Base-by-base conservation (phyloP, 2,113 vertebrate species). In the Sander lucioperca region DNA sequence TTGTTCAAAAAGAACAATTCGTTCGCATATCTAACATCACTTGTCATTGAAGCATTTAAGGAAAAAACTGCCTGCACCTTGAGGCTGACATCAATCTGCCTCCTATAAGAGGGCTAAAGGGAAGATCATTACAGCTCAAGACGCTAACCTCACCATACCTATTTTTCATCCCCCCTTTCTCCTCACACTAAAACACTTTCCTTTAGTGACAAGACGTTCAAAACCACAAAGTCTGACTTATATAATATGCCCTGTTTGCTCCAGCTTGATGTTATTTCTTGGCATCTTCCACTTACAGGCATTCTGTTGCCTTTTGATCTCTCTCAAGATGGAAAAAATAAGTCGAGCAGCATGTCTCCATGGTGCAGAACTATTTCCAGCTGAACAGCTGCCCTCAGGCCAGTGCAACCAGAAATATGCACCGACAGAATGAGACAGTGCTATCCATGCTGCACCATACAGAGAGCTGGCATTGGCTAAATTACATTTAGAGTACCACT, bases 321-420 rank as follows among this genome's bases (percentile, higher is more conserved):
- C 79, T 45, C 74, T 85, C 68, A 85, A 85, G 86, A 88, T 82
- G 75, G 86, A 86, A 75, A 88, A 82, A 88, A 78, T 59, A 75
- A 84, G 87, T 78, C 18, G 67, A 89, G 74, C 80, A n/a, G 88
- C 85, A 91, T 76, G 88, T 93, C 91, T 93, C 88, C 84, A 45
- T 88, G 90, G 85, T 89, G 84, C 90, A 91, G 90, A 92, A 93
- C 83, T 92, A 89, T 91, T 93, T 92, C 86, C 81, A 86, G 86
- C 85, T 64, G 67, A 91, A 90, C 68, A 83, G 83, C 84, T 89
- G 82, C 77, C 91, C 86, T 71, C 70, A 58, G 92, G 92, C 89
- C 83, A 84, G 62, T 1, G 74, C 86, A 89, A 78, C 76, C 85
- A 86, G 77, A 89, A 90, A 86, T 85, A 74, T 50, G 53, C 83